These are phyloP conservation scores for Eclectus roratus DNA, from an alignment of 2,113 vertebrate species.

Conservation along the genomic window DNA sequence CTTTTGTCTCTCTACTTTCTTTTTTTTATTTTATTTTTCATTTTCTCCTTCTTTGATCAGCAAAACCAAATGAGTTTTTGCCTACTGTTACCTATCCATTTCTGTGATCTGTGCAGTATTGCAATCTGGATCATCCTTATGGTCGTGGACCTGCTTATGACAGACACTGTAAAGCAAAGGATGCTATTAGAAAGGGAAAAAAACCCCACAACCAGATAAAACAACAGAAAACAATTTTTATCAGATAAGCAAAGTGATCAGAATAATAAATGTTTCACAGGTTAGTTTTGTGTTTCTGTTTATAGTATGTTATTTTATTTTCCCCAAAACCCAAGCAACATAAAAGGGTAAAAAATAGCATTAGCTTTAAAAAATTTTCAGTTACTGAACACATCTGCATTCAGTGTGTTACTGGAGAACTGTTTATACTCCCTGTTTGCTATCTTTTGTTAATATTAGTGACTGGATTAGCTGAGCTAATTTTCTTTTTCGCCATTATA, in stretches of 20 bases:
- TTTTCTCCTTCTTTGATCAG: neutral
- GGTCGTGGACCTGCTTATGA: neutral
- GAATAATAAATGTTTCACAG: neutral
- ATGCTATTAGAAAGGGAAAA: neutral
- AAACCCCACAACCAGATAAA: neutral
- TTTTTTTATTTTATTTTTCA: neutral
- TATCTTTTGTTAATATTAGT: neutral
- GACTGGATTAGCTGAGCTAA: neutral
- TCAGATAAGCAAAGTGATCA: neutral
- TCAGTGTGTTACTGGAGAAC: neutral
- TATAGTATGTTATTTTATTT: neutral
- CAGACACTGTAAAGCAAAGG: neutral
- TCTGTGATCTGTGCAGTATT: neutral
- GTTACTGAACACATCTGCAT: neutral
- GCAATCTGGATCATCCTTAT: neutral
- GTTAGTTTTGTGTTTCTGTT: neutral
- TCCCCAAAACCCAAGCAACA: neutral
- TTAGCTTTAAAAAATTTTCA: neutral
- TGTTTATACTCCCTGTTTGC: neutral
- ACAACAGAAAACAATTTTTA: neutral
- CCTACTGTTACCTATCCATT: neutral
- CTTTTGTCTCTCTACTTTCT: rapidly evolving
- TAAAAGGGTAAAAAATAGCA: neutral
- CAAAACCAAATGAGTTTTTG: neutral
- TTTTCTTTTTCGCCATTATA: neutral